These are phyloP conservation scores for Drosophila borborema DNA, from an alignment of 2,888 invertebrate species.

Conservation along the genomic window DNA sequence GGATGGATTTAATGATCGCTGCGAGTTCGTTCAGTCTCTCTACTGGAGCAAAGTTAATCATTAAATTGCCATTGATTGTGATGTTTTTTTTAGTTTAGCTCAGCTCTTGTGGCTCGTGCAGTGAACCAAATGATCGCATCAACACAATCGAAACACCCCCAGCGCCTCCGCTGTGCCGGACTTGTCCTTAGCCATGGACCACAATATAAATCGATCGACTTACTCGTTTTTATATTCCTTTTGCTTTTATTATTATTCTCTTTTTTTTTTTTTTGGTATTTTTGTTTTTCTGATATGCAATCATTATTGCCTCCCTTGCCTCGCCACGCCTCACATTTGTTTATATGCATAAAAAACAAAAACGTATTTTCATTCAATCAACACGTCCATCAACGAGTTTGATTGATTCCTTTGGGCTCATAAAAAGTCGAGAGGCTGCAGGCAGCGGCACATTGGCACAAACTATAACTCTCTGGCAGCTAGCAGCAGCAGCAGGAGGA, in stretches of 20 bases:
- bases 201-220: slow-evolving; percentile 58
- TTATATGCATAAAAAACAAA: slow-evolving; percentile 80
- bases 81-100: slow-evolving; percentile 14
- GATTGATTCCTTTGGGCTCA: slow-evolving; percentile 83
- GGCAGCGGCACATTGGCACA: slow-evolving; percentile 22
- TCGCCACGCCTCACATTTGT: slow-evolving; percentile 49
- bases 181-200: slow-evolving; percentile 11
- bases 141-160: slow-evolving; percentile 27
- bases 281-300: slow-evolving; percentile 46
- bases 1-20: slow-evolving; percentile 62
- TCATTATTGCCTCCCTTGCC: slow-evolving; percentile 24
- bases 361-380: slow-evolving; percentile 82
- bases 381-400: slow-evolving; percentile 82
- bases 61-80: slow-evolving; percentile 78
- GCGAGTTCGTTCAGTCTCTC: slow-evolving; percentile 28
- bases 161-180: background rate
- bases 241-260: background rate
- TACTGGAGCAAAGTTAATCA: slow-evolving; percentile 69
- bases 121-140: slow-evolving; percentile 51
- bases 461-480: slow-evolving; percentile 12
- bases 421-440: slow-evolving; percentile 65
- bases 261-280: slow-evolving; percentile 1
- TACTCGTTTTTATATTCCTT: slow-evolving; percentile 55
- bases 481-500: slow-evolving; percentile 14
- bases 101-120: slow-evolving; percentile 68